Evolutionary conservation across 2,113 vertebrate genomes (phyloP), one percentile per base, ranked within the genome.

Genomic region (Uropsilus gracilis): DNA sequence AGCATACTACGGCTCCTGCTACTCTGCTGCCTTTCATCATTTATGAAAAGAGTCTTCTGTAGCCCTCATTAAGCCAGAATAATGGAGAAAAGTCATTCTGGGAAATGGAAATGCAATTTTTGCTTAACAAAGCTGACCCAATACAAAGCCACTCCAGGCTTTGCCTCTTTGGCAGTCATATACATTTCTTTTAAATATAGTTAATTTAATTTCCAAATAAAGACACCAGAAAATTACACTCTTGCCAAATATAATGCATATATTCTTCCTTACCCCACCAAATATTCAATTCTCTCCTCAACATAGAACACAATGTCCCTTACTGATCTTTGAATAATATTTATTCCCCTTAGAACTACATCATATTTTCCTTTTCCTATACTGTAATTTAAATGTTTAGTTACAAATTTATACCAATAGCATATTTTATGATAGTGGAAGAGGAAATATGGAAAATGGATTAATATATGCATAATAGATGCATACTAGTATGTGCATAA

Each of bases 181-280:
- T 18, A 39, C 8, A 32, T 59, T 37, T 42, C 16, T 83, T 84
- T 88, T 82, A 83, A 69, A 78, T 55, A 73, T 37, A 59, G 57
- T 87, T 53, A 73, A 61, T 69, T 91, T 89, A 68, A 91, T 92
- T 91, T 85, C 34, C 48, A 86, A 86, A 63, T 20, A 86, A 75
- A 92, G 59, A 78, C 30, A 85, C 18, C 3, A 68, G 48, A 75
- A 75, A 76, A 14, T 34, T 4, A 68, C 53, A 11, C 4, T 22
- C 50, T 92, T 73, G 50, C 39, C 59, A 78, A 75, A 50, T 7
- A 39, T 44, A 73, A 85, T 53, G 30, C 20, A 78, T 14, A 85
- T 57, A 34, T 78, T 22, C 20, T 89, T 89, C 53, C 32, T 14
- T 59, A 26, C 8, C 77, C 16, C 28, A 28, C 39, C 28, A 89